Evolutionary conservation across 2,888 invertebrate genomes (phyloP), one percentile per base, ranked within the genome.

Genomic region (Lasioglossum pauxillum): DNA sequence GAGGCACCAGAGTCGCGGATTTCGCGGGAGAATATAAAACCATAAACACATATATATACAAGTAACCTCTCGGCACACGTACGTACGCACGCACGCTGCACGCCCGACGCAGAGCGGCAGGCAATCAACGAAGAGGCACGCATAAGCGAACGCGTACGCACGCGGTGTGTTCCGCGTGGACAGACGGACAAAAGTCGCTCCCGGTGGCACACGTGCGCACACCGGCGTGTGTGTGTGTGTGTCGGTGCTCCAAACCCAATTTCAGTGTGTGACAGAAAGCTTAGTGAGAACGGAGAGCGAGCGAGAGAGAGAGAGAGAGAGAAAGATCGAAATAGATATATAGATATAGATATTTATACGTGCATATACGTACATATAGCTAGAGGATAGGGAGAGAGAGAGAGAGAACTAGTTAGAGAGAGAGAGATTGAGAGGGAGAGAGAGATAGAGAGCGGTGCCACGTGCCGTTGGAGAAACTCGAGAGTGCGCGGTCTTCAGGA

Each of bases 1-100:
- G 94, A 93, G 92, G 93, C 92, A 92, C 90, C 90, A 85, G 93
- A 94, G 92, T 92, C 93, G 94, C 92, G 94, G 90, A 93, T 92
- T 89, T 93, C 93, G 93, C 93, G 94, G 90, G 91, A 92, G 91
- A 64, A 91, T 90, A 89, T 89, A 88, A 82, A 85, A 82, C 60
- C 83, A 87, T 89, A 82, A 80, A 75, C 79, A 81, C 73, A 76
- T 82, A 78, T 64, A 46, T 69, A 46, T 69, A 79, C 27, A 41
- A 23, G 23, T 35, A 57, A 35, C n/a, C 57, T 57, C 35, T n/a
- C n/a, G 38, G n/a, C 41, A 57, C 67, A 73, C 60, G 38, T 44
- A 75, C 75, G 77, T 53, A 81, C 53, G 53, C 8, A 53, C 23
- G 53, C 38, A 80, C 53, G 53, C 53, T 0, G 53, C 14, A 44